Percentiles rank a stretch among this genome's conserved stretches.
phyloP scores from a whole-genome alignment of 2,797 vertebrate genomes.

The Gobio occitaniae region DNA sequence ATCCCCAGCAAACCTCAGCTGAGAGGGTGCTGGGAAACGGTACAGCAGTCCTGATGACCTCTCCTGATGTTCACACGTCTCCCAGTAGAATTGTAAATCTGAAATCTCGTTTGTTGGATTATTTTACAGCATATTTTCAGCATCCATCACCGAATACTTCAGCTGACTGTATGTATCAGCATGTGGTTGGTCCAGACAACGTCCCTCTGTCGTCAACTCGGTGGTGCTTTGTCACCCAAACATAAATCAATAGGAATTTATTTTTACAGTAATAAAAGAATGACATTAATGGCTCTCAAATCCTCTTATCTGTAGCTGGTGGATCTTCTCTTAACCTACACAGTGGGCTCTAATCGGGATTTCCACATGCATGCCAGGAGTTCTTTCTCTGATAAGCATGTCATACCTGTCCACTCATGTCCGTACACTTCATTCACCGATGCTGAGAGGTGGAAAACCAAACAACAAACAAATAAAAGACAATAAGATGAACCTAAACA shows the following conservation, averaged over 20 bases:
- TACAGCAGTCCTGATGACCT: background rate
- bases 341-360: slow-evolving; percentile 74
- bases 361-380: slow-evolving; percentile 65
- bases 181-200: background rate
- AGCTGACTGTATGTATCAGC: background rate
- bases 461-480: background rate
- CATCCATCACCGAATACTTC: background rate
- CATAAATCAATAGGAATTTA: slow-evolving; percentile 83
- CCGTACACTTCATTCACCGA: background rate
- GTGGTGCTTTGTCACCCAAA: slow-evolving; percentile 68
- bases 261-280: slow-evolving; percentile 77
- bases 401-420: background rate
- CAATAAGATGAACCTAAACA: background rate
- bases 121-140: background rate
- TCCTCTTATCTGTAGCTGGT: slow-evolving; percentile 80
- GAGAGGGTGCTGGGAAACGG: background rate
- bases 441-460: background rate
- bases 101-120: background rate
- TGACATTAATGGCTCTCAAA: slow-evolving; percentile 83
- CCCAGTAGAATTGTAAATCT: background rate
- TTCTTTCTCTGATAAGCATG: slow-evolving; percentile 60
- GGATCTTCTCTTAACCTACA: slow-evolving; percentile 83
- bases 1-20: slow-evolving; percentile 15
- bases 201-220: background rate
- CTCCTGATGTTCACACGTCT: background rate